Conservation (phyloP, 1,140 invertebrate genomes). For the Grapholita molesta region DNA sequence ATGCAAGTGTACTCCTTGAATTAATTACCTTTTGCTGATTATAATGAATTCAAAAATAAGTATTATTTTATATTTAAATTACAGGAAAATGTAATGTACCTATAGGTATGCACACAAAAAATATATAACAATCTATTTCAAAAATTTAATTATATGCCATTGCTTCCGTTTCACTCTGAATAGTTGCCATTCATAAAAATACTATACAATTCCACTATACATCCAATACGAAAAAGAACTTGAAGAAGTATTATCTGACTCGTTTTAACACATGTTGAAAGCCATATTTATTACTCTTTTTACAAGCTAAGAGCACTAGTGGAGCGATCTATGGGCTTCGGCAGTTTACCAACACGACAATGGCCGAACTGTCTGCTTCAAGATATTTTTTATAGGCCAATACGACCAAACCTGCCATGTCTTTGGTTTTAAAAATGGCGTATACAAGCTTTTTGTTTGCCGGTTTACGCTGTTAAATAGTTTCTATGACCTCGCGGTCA, state of each 20-base stretch:
- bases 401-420: slow-evolving; percentile 77
- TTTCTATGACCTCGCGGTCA: slow-evolving; percentile 64
- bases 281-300: slow-evolving; percentile 75
- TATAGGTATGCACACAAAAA: no score
- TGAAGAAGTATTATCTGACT: slow-evolving; percentile 62
- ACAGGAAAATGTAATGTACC: background rate
- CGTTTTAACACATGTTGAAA: slow-evolving; percentile 74
- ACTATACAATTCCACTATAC: slow-evolving; percentile 17
- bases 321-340: slow-evolving; percentile 75
- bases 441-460: slow-evolving; percentile 79
- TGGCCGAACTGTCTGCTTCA: slow-evolving; percentile 75
- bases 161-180: slow-evolving; percentile 3
- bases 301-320: slow-evolving; percentile 75
- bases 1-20: background rate
- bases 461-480: slow-evolving; percentile 75
- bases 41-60: no score
- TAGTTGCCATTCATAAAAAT: slow-evolving; percentile 56
- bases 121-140: no score
- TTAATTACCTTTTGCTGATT: no score
- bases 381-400: slow-evolving; percentile 77
- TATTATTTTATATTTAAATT: background rate
- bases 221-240: slow-evolving; percentile 19
- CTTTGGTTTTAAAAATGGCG: slow-evolving; percentile 80
- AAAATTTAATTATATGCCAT: no score
- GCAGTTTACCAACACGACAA: slow-evolving; percentile 78